These are phyloP conservation scores for Agrochola macilenta DNA, from an alignment of 2,888 invertebrate genomes.

Conservation along the genomic window DNA sequence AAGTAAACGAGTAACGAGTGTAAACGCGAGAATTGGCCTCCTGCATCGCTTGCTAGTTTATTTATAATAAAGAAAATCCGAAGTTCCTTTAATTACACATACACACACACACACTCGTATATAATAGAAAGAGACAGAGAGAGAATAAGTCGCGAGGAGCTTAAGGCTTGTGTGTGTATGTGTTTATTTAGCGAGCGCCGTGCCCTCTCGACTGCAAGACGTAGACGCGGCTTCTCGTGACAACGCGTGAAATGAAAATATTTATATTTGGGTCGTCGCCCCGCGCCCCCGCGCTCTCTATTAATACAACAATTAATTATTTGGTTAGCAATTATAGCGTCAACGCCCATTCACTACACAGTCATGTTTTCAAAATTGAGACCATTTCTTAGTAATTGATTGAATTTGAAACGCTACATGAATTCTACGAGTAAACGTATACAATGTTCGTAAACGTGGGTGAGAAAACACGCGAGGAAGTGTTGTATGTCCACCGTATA, in stretches of 20 bases:
- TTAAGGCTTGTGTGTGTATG: no score
- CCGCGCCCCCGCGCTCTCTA: constrained; percentile 28
- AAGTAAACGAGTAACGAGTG: no score
- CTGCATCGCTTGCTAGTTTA: no score
- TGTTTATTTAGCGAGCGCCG: background rate
- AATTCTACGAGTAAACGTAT: background rate
- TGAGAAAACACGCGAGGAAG: background rate
- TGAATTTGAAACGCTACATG: background rate
- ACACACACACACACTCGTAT: no score
- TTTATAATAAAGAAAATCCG: no score
- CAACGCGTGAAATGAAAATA: constrained; percentile 24
- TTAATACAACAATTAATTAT: constrained; percentile 31
- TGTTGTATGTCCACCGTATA: no score
- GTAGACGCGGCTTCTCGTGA: background rate
- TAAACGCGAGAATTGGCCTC: no score
- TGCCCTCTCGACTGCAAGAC: background rate
- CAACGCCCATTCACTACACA: constrained; percentile 7
- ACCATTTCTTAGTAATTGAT: background rate
- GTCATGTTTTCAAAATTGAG: constrained; percentile 12
- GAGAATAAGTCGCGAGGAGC: no score
- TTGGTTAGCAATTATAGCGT: constrained; percentile 9
- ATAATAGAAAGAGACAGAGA: no score
- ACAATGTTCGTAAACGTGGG: background rate
- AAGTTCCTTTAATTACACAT: no score
- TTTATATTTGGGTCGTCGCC: constrained; percentile 63